Evolutionary conservation across 1,140 invertebrate genomes (phyloP).

Genomic region (Micrasema longulum): DNA sequence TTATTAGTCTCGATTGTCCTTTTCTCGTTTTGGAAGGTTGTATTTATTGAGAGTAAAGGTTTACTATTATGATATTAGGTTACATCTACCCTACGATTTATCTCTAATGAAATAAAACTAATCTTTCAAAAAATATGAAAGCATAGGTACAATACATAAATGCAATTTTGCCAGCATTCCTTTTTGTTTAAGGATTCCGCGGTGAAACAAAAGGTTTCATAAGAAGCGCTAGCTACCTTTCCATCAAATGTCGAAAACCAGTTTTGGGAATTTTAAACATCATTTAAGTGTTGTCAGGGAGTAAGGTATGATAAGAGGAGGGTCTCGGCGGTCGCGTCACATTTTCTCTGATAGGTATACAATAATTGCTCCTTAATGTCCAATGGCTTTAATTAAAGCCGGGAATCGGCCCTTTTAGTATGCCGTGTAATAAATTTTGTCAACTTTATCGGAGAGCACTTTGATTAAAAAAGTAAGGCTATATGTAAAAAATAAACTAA

Average conservation of each 20-base stretch:
- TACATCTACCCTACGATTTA: no score
- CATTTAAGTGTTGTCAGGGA: constrained; percentile 12
- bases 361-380: constrained; percentile 23
- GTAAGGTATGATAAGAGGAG: constrained; percentile 5
- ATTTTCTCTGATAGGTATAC: neutral
- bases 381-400: constrained; percentile 14
- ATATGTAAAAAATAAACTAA: no score
- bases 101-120: no score
- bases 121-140: no score
- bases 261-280: constrained; percentile 26
- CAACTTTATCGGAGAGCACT: constrained; percentile 25
- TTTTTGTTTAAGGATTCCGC: constrained; percentile 19
- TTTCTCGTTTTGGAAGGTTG: no score
- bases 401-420: constrained; percentile 2
- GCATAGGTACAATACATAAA: no score
- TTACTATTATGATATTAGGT: no score
- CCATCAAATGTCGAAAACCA: constrained; percentile 9
- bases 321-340: neutral
- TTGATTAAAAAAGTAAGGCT: neutral
- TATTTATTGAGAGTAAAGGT: no score
- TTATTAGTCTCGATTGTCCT: no score
- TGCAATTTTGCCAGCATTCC: no score
- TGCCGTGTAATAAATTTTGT: constrained; percentile 24
- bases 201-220: constrained; percentile 10
- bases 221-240: constrained; percentile 16